These are phyloP conservation scores for Drosophila paucipuncta DNA, from an alignment of 2,888 invertebrate species.

Conservation along the genomic window DNA sequence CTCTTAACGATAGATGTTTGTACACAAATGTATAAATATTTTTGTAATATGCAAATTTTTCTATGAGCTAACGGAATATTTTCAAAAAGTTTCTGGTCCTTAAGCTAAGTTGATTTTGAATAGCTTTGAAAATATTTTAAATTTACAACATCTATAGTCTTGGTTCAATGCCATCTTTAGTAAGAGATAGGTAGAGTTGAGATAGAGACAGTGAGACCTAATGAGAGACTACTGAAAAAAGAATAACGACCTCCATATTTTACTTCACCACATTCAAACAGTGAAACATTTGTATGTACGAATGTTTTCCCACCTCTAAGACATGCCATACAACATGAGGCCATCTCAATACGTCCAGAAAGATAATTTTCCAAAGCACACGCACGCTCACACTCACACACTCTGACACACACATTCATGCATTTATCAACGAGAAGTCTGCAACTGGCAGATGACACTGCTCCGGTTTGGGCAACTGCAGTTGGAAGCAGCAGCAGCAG, in stretches of 20 bases:
- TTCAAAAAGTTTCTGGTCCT: not conserved
- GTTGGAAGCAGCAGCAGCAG: constrained; percentile 21
- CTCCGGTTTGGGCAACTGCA: constrained; percentile 67
- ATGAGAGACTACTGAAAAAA: not conserved
- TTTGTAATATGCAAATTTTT: not conserved
- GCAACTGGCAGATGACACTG: constrained; percentile 69
- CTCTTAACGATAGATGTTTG: no score
- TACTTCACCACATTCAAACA: constrained; percentile 14
- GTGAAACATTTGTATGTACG: constrained; percentile 36
- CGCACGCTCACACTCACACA: constrained; percentile 23
- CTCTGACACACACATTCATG: constrained; percentile 6
- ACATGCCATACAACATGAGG: constrained; percentile 66
- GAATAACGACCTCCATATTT: constrained; percentile 3
- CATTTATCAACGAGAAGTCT: constrained; percentile 37
- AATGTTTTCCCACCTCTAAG: constrained; percentile 58
- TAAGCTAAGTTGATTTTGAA: not conserved
- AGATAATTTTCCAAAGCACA: constrained; percentile 61
- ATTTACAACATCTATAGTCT: not conserved
- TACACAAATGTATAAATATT: not conserved
- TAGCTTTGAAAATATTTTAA: not conserved
- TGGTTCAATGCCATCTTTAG: not conserved
- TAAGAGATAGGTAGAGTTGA: not conserved
- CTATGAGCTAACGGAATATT: constrained; percentile 6
- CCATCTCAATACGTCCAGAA: constrained; percentile 46
- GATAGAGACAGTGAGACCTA: not conserved